Evolutionary conservation across 2,888 invertebrate genomes (phyloP), one percentile per base, ranked within the genome.

Genomic region (Torymus auratus): DNA sequence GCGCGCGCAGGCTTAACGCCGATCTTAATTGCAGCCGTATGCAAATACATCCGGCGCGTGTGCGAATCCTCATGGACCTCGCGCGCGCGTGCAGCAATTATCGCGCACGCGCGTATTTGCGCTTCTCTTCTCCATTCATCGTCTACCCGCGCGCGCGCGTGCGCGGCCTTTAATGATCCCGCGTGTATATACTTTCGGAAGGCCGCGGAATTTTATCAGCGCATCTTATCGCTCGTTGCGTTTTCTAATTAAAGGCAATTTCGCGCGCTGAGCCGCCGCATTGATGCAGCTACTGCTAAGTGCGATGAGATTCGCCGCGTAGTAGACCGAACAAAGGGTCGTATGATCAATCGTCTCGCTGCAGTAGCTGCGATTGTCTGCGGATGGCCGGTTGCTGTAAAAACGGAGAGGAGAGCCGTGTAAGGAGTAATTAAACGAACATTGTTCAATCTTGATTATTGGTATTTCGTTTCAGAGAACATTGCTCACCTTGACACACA

Each of bases 21-120:
- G 64, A 82, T 84, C 86, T 87, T 88, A 88, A 88, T 88, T 88
- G 84, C 86, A 81, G 85, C 83, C 84, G 81, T 85, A 89, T 88
- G 88, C 87, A 88, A 88, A 89, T 88, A 15, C 12, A 82, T 69
- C 28, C 69, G 61, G 75, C 83, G 82, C 41, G 41, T 41, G 41
- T 81, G 85, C 68, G 73, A 74, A 62, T 20, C 23, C 65, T 17
- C 56, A 64, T 75, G 78, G 78, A 82, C 76, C 73, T 41, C 79
- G 41, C 7, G 41, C 58, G 58, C 53, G 14, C 11, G 13, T 52
- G 41, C 41, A 50, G 58, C 70, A 73, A 78, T 82, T 82, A 82
- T 80, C 73, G 41, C 79, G 69, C 76, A 61, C 74, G 69, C 76
- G 65, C 74, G 55, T 64, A 64, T 61, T 15, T 11, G 15, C 60